Percentiles rank a stretch among this genome's conserved stretches.
Evolutionary conservation across 2,888 invertebrate species (phyloP).

Genomic region (Epinotia nisella): DNA sequence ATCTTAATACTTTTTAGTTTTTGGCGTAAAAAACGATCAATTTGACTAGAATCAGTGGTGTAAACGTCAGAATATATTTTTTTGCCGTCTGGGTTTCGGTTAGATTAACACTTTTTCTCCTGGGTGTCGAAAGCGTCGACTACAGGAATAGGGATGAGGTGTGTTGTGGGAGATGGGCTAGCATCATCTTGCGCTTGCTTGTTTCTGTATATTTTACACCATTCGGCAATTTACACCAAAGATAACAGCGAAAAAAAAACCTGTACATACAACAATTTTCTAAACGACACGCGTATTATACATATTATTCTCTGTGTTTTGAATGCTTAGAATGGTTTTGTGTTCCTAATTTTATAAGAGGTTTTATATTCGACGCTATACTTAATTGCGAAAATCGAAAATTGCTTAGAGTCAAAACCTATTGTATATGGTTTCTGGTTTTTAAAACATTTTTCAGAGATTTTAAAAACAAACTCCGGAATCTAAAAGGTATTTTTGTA

Average conservation of each 20-base stretch:
- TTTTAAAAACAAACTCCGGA: no score
- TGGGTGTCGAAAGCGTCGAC: no score
- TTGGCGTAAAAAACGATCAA: constrained; percentile 39
- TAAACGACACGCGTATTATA: constrained; percentile 30
- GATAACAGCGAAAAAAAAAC: constrained; percentile 19
- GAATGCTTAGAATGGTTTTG: background rate
- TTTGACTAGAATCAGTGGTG: constrained; percentile 28
- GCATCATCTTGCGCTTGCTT: no score
- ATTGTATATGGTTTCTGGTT: no score
- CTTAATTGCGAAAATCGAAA: background rate
- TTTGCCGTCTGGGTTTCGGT: background rate
- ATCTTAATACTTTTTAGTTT: constrained; percentile 33
- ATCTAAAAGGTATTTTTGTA: no score
- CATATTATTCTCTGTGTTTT: background rate
- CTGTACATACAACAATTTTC: constrained; percentile 25
- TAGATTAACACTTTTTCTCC: no score
- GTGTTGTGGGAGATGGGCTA: no score
- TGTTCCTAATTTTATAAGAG: background rate
- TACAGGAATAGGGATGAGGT: no score
- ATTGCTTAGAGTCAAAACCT: no score
- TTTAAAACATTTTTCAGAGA: no score
- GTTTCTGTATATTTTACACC: background rate
- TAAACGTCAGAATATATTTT: background rate
- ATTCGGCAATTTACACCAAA: constrained; percentile 13
- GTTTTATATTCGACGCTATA: background rate